phyloP scores from a whole-genome alignment of 2,113 vertebrate genomes.

The Rhinogobius similis region DNA sequence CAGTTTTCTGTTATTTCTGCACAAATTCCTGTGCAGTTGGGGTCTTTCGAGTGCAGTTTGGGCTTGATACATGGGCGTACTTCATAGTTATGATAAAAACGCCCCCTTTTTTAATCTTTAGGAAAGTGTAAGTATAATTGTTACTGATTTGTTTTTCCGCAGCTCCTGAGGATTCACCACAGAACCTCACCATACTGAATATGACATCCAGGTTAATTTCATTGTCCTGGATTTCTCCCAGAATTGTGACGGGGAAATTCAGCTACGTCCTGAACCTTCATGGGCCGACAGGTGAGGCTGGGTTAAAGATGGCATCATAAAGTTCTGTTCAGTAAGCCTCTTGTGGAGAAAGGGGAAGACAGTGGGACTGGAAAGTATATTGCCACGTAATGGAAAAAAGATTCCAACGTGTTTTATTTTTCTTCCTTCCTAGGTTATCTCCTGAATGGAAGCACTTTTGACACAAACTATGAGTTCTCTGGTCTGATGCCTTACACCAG shows the following conservation, averaged over 20 bases:
- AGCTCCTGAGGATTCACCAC: slow-evolving; percentile 94
- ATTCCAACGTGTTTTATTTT: not conserved
- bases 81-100: too few species aligned
- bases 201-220: slow-evolving; percentile 85
- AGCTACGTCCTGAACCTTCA: slow-evolving; percentile 86
- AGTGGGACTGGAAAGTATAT: not conserved
- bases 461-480: slow-evolving; percentile 81
- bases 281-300: slow-evolving; percentile 82
- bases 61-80: too few species aligned
- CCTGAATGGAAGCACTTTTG: slow-evolving; percentile 88
- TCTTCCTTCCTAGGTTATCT: slow-evolving; percentile 76
- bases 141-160: slow-evolving; percentile 24
- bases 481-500: slow-evolving; percentile 86
- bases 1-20: too few species aligned
- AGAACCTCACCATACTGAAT: slow-evolving; percentile 81
- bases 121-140: not conserved
- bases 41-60: too few species aligned
- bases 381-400: too few species aligned
- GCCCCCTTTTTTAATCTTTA: too few species aligned
- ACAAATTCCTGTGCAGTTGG: too few species aligned
- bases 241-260: slow-evolving; percentile 86
- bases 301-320: not conserved
- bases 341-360: not conserved
- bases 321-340: not conserved
- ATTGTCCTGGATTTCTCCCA: slow-evolving; percentile 87